Evolutionary conservation across 2,888 invertebrate species (phyloP).

Genomic region (Syritta pipiens): DNA sequence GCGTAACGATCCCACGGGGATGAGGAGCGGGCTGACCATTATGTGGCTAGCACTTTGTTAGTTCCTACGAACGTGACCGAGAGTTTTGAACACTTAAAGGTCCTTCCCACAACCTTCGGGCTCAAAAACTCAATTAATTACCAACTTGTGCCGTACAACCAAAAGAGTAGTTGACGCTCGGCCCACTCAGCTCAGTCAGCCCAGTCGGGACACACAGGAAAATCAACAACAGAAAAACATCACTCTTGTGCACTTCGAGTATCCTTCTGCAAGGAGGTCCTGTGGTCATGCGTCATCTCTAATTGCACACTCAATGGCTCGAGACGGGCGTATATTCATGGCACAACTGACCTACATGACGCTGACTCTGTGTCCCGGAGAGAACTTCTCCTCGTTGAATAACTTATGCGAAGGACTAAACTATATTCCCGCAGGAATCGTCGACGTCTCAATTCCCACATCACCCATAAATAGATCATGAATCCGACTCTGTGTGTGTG

Average conservation of each 20-base stretch:
- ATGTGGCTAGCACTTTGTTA: constrained; percentile 28
- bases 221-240: background rate
- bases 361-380: background rate
- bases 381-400: constrained; percentile 28
- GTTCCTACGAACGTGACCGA: constrained; percentile 23
- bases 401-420: constrained; percentile 25
- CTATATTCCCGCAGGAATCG: constrained; percentile 18
- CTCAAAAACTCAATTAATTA: constrained; percentile 25
- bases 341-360: background rate
- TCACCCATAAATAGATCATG: constrained; percentile 43
- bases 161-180: background rate
- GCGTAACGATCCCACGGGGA: constrained; percentile 8
- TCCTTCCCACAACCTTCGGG: too few species aligned
- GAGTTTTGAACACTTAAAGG: too few species aligned
- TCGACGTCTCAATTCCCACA: constrained; percentile 8
- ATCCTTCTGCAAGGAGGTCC: too few species aligned
- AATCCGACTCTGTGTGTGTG: constrained; percentile 1
- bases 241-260: background rate
- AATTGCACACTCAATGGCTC: constrained; percentile 34
- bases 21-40: constrained; percentile 18
- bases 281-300: constrained; percentile 12
- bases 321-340: too few species aligned
- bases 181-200: too few species aligned
- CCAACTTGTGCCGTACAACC: background rate
- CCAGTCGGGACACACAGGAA: too few species aligned